Evolutionary conservation across 2,113 vertebrate genomes (phyloP), one percentile per base, ranked within the genome.

Genomic region (Phalacrocorax carbo): DNA sequence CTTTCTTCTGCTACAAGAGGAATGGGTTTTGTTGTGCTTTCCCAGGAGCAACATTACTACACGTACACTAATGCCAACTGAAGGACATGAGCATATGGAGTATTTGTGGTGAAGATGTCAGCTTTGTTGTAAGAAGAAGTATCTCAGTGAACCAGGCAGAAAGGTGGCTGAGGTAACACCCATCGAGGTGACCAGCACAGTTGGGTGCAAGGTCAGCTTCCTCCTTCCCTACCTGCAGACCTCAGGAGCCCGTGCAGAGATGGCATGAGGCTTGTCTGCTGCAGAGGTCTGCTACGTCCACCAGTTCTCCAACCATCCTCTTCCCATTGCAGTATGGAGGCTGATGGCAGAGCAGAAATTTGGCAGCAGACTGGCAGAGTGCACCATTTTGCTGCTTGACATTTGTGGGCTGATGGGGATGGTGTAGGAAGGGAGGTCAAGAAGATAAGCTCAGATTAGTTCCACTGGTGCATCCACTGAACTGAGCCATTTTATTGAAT

Each of bases 371-470:
- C 15, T 55, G 71, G 30, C 30, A 44, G 34, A 36, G 8, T 6
- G 13, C 11, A 66, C 8, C 2, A 2, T 23, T 88, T 73, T 86
- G 15, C 34, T 85, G n/a, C 70, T 87, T 65, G 58, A 10, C 48
- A 1, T 27, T 40, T 5, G 2, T 44, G 52, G 20, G 40, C 26
- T 52, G 57, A 68, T 11, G 1, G 5, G 10, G 25, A 4, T 0
- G 9, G 36, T 6, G 18, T 22, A 36, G n/a, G 32, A 10, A 58
- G n/a, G 49, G 14, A 49, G 18, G 16, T 40, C 18, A n/a, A 75
- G 57, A 58, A 55, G 13, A 46, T 76, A 26, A 52, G 4, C 34
- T 95, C 27, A 13, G 5, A 29, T 57, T 72, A 15, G 27, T 85
- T 84, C 70, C 61, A 1, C 57, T 57, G 72, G 42, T 40, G n/a